A percentile compares a stretch with the other conserved stretches of the same genome.
These are phyloP conservation scores for Gnathonemus longibarbis DNA, from an alignment of 2,113 vertebrate genomes.

Conservation along the genomic window DNA sequence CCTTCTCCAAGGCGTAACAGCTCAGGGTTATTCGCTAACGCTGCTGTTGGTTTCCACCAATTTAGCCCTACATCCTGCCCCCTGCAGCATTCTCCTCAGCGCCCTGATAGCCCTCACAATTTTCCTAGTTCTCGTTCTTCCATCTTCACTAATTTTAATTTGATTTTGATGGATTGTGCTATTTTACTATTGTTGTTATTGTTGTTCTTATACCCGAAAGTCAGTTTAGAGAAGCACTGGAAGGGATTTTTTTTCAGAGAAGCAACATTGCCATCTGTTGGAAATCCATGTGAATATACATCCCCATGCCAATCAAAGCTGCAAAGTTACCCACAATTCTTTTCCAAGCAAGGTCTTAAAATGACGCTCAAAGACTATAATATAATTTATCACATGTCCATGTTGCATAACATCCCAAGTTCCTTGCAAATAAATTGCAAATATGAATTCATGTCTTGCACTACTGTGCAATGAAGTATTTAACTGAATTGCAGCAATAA, in stretches of 20 bases:
- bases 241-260: constrained; percentile 29
- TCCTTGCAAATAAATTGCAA: not conserved
- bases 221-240: too few species aligned
- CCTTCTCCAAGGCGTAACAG: not conserved
- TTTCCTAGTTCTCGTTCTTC: not conserved
- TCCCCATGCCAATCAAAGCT: not conserved
- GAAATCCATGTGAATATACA: constrained; percentile 39
- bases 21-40: not conserved
- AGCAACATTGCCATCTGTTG: constrained; percentile 68
- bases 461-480: not conserved
- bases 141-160: constrained; percentile 5
- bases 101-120: not conserved
- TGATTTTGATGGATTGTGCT: not conserved
- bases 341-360: not conserved
- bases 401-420: not conserved
- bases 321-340: not conserved
- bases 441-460: not conserved
- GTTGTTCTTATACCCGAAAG: not conserved
- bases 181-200: constrained; percentile 1
- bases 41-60: not conserved
- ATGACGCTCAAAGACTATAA: not conserved
- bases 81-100: not conserved
- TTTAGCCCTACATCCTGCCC: not conserved
- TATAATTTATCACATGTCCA: not conserved
- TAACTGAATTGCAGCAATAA: not conserved